Conservation (phyloP, 1,140 invertebrate genomes). For the Drosophila sturtevanti region DNA sequence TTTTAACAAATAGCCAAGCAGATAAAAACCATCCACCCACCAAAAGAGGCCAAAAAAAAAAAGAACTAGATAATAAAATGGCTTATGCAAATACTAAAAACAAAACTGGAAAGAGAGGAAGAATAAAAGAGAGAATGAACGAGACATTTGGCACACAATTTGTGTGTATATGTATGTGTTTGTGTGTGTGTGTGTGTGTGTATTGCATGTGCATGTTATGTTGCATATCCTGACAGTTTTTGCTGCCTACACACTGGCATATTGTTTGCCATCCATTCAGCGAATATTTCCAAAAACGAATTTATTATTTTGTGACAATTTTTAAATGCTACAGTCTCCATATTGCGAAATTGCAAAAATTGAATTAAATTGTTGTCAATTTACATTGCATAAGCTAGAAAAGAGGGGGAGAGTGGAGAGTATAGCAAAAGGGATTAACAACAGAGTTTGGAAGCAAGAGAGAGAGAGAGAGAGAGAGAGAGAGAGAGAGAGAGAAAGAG, state of each 20-base stretch:
- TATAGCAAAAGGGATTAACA: too few species aligned
- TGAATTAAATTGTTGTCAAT: slow-evolving; percentile 74
- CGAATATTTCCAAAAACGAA: slow-evolving; percentile 52
- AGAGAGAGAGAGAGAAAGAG: too few species aligned
- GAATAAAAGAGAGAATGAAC: neutral
- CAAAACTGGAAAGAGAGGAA: slow-evolving; percentile 19
- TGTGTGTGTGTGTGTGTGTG: neutral
- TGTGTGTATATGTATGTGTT: neutral
- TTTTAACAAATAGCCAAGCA: slow-evolving; percentile 77
- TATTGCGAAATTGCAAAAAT: slow-evolving; percentile 61
- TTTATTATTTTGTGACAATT: slow-evolving; percentile 71
- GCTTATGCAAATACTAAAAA: slow-evolving; percentile 74
- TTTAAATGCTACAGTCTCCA: slow-evolving; percentile 48
- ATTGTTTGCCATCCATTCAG: slow-evolving; percentile 23
- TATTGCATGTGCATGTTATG: neutral
- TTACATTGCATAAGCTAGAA: neutral
- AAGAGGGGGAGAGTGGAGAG: neutral
- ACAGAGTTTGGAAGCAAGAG: too few species aligned
- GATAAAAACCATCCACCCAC: slow-evolving; percentile 54
- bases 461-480: too few species aligned
- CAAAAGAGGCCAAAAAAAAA: slow-evolving; percentile 1
- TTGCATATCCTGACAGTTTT: slow-evolving; percentile 14
- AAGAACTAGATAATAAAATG: slow-evolving; percentile 72
- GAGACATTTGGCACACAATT: slow-evolving; percentile 10
- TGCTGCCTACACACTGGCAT: slow-evolving; percentile 21